phyloP scores from a whole-genome alignment of 2,113 vertebrate genomes.

The Tretioscincus oriximinensis region DNA sequence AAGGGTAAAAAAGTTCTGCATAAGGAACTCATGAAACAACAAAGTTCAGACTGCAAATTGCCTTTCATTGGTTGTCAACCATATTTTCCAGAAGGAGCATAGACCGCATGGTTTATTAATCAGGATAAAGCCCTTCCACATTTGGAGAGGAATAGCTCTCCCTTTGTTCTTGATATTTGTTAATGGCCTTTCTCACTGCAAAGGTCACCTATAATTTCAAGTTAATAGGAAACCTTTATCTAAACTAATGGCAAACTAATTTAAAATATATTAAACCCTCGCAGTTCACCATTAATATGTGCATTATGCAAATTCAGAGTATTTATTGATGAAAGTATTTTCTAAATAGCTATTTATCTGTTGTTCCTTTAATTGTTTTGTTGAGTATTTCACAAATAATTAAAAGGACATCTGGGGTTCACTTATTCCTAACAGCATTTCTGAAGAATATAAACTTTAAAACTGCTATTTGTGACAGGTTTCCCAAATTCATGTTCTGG shows the following conservation, averaged over 20 bases:
- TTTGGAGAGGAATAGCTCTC: slow-evolving; percentile 4
- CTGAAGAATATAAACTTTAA: slow-evolving; percentile 1
- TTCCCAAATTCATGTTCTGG: too few relatives aligned
- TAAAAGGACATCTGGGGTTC: not conserved
- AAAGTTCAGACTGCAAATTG: not conserved
- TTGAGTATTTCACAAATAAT: not conserved
- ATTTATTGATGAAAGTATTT: not conserved
- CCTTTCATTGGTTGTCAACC: not conserved
- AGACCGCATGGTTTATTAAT: slow-evolving; percentile 4
- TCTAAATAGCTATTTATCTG: not conserved
- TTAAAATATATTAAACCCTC: not conserved
- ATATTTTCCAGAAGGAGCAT: not conserved
- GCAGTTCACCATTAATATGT: slow-evolving; percentile 13
- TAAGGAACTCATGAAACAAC: not conserved
- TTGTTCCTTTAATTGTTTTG: not conserved
- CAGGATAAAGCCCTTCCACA: slow-evolving; percentile 1
- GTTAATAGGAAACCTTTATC: slow-evolving; percentile 15
- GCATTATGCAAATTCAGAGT: not conserved
- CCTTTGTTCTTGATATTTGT: not conserved
- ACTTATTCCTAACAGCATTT: slow-evolving; percentile 1
- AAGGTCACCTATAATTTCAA: slow-evolving; percentile 19
- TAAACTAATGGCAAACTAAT: slow-evolving; percentile 13
- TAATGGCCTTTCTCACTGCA: slow-evolving; percentile 21
- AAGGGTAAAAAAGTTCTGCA: too few relatives aligned
- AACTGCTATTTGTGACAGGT: not conserved